Conservation (phyloP, 2,888 invertebrate genomes). For the Pristionchus arcanus region DNA sequence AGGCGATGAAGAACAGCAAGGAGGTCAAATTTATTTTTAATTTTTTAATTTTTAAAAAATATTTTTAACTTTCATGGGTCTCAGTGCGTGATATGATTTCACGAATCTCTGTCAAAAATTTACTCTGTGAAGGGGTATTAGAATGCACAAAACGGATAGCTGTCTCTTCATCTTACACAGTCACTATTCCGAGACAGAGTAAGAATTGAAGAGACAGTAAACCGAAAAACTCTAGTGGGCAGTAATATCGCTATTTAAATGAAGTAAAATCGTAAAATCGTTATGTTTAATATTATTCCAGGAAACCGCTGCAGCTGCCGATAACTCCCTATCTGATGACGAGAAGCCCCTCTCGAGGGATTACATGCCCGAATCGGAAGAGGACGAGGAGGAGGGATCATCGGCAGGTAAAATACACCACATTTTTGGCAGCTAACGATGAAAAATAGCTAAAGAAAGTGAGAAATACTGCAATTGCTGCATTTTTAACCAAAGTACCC, state of each 20-base stretch:
- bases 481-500: too few species aligned
- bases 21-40: neutral
- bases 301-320: neutral
- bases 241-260: too few species aligned
- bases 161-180: too few species aligned
- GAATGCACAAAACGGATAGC: too few species aligned
- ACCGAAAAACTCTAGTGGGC: neutral
- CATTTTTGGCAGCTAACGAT: neutral
- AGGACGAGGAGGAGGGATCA: slow-evolving; percentile 31
- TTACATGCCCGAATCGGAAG: slow-evolving; percentile 41
- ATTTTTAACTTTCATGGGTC: too few species aligned
- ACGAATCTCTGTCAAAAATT: too few species aligned
- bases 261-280: too few species aligned
- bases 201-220: too few species aligned
- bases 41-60: neutral
- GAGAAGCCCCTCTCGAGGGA: slow-evolving; percentile 38
- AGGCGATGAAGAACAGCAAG: slow-evolving; percentile 51
- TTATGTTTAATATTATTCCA: too few species aligned
- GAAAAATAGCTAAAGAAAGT: neutral
- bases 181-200: neutral
- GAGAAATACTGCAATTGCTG: too few species aligned
- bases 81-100: too few species aligned
- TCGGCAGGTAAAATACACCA: neutral
- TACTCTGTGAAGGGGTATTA: too few species aligned
- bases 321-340: slow-evolving; percentile 38